These are phyloP conservation scores for Bostrychus sinensis DNA, from an alignment of 2,113 vertebrate genomes.

Conservation along the genomic window DNA sequence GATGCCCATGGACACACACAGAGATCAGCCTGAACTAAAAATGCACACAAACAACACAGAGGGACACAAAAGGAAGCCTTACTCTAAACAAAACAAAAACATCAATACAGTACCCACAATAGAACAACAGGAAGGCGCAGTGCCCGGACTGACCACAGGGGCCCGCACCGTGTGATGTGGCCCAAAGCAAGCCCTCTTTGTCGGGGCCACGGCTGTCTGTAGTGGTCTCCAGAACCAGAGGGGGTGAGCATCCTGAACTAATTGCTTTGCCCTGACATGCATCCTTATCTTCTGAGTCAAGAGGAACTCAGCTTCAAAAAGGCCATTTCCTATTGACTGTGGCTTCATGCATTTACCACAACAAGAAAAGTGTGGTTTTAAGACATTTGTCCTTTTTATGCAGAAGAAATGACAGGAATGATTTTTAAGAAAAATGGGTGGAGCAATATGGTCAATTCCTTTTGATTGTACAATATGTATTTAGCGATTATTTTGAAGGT, in stretches of 20 bases:
- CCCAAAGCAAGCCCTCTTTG: conserved; percentile 41
- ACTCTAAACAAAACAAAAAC: conserved; percentile 42
- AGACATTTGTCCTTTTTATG: conserved; percentile 24
- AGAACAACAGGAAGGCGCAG: conserved; percentile 36
- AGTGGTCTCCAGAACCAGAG: conserved; percentile 46
- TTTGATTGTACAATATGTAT: neutral
- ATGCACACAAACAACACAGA: conserved; percentile 37
- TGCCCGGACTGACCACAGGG: conserved; percentile 36
- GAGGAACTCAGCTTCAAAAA: conserved; percentile 48
- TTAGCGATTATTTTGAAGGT: too few species aligned
- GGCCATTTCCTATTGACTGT: conserved; percentile 48
- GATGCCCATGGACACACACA: conserved; percentile 46
- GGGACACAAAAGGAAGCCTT: conserved; percentile 18
- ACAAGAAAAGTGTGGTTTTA: conserved; percentile 26
- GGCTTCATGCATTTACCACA: conserved; percentile 32
- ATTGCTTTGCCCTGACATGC: conserved; percentile 53
- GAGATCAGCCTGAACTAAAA: conserved; percentile 48
- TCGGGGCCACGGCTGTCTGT: conserved; percentile 31
- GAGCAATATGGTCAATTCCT: neutral
- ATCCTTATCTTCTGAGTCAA: conserved; percentile 64
- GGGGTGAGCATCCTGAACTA: conserved; percentile 52
- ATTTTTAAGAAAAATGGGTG: conserved; percentile 5
- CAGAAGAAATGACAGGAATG: conserved; percentile 6
- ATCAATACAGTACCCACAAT: conserved; percentile 45
- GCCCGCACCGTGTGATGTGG: conserved; percentile 62